phyloP scores from a whole-genome alignment of 2,888 invertebrate species.

The Caenorhabditis angaria region DNA sequence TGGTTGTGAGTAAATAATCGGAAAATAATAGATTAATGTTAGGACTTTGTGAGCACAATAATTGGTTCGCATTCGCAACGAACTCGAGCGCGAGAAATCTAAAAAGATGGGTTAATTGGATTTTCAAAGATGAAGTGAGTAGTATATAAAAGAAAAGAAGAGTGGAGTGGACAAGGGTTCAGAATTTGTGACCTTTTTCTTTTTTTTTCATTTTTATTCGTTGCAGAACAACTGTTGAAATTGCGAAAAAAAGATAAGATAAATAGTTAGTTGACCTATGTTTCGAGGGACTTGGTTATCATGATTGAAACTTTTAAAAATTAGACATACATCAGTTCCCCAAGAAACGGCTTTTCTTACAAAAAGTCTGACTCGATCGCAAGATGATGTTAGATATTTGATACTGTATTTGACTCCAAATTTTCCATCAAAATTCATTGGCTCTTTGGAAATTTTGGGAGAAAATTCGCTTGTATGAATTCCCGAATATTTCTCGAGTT shows the following conservation, averaged over 20 bases:
- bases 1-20: too few relatives aligned
- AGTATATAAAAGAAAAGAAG: background rate
- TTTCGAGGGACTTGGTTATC: too few relatives aligned
- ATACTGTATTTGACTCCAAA: slow-evolving; percentile 28
- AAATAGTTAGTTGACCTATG: background rate
- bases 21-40: too few relatives aligned
- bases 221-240: background rate
- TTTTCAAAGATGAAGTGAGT: background rate
- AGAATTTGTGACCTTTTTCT: too few relatives aligned
- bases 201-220: background rate
- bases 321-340: slow-evolving; percentile 27
- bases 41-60: slow-evolving; percentile 20
- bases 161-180: background rate
- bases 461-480: slow-evolving; percentile 26
- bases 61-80: slow-evolving; percentile 27
- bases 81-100: slow-evolving; percentile 27
- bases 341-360: slow-evolving; percentile 36
- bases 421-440: slow-evolving; percentile 7
- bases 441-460: slow-evolving; percentile 17
- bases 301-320: background rate
- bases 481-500: slow-evolving; percentile 36
- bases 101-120: background rate
- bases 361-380: slow-evolving; percentile 29
- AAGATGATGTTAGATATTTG: slow-evolving; percentile 27
- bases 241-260: background rate